Evolutionary conservation across 2,888 invertebrate species (phyloP).

Genomic region (Lottia scabra): DNA sequence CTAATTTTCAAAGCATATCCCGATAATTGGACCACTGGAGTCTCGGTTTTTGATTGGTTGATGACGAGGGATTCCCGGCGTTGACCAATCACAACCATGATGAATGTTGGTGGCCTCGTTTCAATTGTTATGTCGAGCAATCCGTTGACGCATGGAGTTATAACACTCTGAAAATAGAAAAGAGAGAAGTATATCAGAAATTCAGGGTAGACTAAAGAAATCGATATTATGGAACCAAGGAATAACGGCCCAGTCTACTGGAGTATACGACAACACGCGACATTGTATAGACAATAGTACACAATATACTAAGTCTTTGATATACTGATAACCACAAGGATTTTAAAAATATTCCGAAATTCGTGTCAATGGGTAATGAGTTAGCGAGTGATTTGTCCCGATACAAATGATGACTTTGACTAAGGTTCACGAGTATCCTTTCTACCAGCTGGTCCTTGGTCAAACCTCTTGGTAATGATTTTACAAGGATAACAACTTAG

Average conservation of each 20-base stretch:
- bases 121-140: constrained; percentile 25
- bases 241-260: constrained; percentile 13
- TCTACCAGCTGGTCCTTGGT: too few species aligned
- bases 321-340: too few species aligned
- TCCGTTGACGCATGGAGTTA: constrained; percentile 29
- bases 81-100: constrained; percentile 27
- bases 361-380: too few species aligned
- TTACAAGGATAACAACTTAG: too few species aligned
- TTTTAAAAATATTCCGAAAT: too few species aligned
- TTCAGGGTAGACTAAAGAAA: constrained; percentile 16
- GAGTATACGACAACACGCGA: too few species aligned
- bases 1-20: constrained; percentile 43
- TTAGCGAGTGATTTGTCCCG: too few species aligned
- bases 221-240: constrained; percentile 5
- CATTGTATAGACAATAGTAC: too few species aligned
- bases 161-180: constrained; percentile 28
- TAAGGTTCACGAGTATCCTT: too few species aligned
- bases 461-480: too few species aligned
- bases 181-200: constrained; percentile 14
- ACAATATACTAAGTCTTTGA: too few species aligned
- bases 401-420: too few species aligned
- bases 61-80: constrained; percentile 26
- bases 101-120: constrained; percentile 20
- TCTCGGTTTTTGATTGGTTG: constrained; percentile 35
- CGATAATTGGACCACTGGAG: constrained; percentile 37